Conservation (phyloP, 2,888 invertebrate species). For the Malacosoma neustria region DNA sequence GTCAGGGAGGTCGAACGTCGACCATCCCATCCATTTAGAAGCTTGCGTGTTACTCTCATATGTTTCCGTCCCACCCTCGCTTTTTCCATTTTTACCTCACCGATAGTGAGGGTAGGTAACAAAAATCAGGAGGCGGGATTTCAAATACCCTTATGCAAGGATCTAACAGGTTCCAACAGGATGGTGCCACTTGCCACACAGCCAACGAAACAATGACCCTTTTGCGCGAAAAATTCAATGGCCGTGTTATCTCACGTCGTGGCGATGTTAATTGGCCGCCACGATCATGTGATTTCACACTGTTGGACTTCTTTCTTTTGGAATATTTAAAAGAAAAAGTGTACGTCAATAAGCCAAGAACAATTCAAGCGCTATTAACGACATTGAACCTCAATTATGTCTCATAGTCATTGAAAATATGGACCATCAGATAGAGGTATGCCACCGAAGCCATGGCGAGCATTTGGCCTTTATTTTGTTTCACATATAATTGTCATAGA, state of each 20-base stretch:
- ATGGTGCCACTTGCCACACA: constrained; percentile 15
- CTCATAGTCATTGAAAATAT: constrained; percentile 6
- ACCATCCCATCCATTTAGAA: too few species aligned
- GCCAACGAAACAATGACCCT: constrained; percentile 6
- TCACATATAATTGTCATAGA: too few species aligned
- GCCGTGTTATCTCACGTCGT: constrained; percentile 9
- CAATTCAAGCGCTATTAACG: constrained; percentile 12
- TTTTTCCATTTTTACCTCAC: too few species aligned
- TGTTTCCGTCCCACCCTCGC: too few species aligned
- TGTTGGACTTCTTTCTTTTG: too few species aligned
- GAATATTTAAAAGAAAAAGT: too few species aligned
- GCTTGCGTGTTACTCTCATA: too few species aligned
- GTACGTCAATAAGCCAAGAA: constrained; percentile 11
- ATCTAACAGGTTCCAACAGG: constrained; percentile 18
- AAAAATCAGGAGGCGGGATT: too few species aligned
- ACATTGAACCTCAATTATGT: constrained; percentile 11
- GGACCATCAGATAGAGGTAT: constrained; percentile 8
- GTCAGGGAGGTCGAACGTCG: too few species aligned
- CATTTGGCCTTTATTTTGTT: constrained; percentile 9
- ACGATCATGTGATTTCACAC: constrained; percentile 10
- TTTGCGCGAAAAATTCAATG: constrained; percentile 5
- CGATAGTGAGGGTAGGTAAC: too few species aligned
- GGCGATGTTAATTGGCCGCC: constrained; percentile 12
- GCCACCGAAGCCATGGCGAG: constrained; percentile 7
- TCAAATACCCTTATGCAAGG: too few species aligned